Evolutionary conservation across 2,113 vertebrate genomes (phyloP), one percentile per base, ranked within the genome.

Genomic region (Etheostoma cragini): DNA sequence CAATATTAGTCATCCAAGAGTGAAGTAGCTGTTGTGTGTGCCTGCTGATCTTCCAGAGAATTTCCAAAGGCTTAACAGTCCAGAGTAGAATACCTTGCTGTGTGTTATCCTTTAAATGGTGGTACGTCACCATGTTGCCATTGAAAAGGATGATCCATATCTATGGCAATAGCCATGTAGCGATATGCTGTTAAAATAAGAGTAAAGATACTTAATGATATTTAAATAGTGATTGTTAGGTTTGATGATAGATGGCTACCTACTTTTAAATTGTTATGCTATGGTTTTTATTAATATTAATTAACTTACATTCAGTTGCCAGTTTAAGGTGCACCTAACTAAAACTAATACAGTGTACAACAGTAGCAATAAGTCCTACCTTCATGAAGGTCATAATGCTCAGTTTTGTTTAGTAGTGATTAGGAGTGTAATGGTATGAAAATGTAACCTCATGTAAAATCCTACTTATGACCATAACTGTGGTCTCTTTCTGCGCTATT

Each of bases 1-100:
- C 13, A 62, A 17, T 30, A 50, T 92, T 88, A 91, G 88, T 93
- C 90, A 92, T 85, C 68, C 7, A 12, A 74, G 38, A 0, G 33
- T 72, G 76, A 76, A 71, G 53, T 81, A 72, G 49, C 42, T 3
- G 1, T n/a, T 35, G 17, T 54, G 45, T 72, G 47, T 49, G 8
- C 33, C 64, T 64, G 68, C 70, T 73, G 30, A 15, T 64, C 13
- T 58, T 67, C 13, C 30, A 30, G 30, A 54, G 38, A 71, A 26
- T 65, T 60, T 65, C 14, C 21, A 16, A 4, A 49, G 10, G 52
- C 56, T 21, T 33, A 50, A 50, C 24, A 49, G 22, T 77, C 8
- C 6, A 4, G 1, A 61, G 45, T 33, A 15, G 13, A 67, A 26
- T 24, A 56, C 1, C 8, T 42, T 1, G 1, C 50, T 26, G 4